Base-by-base conservation (phyloP, 2,888 invertebrate genomes). In the Syrista parreyssii region DNA sequence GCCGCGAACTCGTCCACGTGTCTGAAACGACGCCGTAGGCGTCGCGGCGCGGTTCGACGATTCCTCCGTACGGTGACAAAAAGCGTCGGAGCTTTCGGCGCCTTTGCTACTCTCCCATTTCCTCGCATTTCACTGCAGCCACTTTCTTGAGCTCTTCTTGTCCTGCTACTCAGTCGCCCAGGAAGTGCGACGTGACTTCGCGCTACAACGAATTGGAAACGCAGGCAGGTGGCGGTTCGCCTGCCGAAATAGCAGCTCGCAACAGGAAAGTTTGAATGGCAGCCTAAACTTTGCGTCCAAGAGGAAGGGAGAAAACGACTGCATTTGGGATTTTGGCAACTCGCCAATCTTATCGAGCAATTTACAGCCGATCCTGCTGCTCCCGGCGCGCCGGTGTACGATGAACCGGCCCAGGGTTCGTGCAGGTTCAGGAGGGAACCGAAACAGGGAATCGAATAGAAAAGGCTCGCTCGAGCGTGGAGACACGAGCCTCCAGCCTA, bases 401-500 rank as follows among this genome's bases (percentile, higher is more conserved):
- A 36, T 3, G 36, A 36, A 36, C 36, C 36, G 36, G 12, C 15
- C 36, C 36, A 12, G 12, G 12, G 36, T 23, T 23, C 55, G 0
- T 0, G 12, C 12, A 36, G 11, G 3, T 36, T 11, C 36, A 12
- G 11, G 55, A 55, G 55, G 69, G 76, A 77, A 76, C 72, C 73
- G 79, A 81, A 80, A 79, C 77, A 79, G 76, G 75, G 68, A 74
- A 79, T 73, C 83, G 78, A 80, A 78, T 78, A 75, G 76, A 80
- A 79, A 23, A 80, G 75, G 80, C 76, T 79, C 82, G 78, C 68
- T 79, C 68, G 81, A 82, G 83, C 83, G 81, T 81, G 80, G 80
- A 84, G 82, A 82, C 80, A 80, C 83, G 81, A 83, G 83, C 82
- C 82, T 79, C 72, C 73, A 79, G 83, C 75, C 77, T 74, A 73